phyloP scores from a whole-genome alignment of 2,113 vertebrate genomes.

The Corythaeola cristata region DNA sequence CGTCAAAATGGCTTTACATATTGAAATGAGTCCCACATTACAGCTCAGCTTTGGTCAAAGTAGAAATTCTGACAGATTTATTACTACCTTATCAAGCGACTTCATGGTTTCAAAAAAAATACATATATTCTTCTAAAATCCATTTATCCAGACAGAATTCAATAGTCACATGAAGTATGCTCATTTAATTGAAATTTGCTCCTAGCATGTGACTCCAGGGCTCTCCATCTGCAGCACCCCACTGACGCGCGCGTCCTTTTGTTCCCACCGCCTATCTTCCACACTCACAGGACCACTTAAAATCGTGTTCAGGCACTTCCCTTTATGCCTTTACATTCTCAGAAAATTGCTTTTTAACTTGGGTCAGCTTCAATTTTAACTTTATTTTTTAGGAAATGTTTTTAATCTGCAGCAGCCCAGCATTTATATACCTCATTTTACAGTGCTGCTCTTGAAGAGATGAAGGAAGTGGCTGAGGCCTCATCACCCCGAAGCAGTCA shows the following conservation, averaged over 20 bases:
- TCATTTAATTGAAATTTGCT: constrained; percentile 69
- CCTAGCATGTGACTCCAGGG: constrained; percentile 21
- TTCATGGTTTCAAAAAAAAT: constrained; percentile 58
- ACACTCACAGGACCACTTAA: constrained; percentile 53
- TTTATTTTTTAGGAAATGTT: constrained; percentile 58
- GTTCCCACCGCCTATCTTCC: constrained; percentile 20
- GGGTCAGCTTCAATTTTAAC: constrained; percentile 67
- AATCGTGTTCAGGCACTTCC: constrained; percentile 50
- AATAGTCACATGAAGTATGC: constrained; percentile 47
- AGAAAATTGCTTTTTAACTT: constrained; percentile 71
- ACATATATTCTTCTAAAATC: constrained; percentile 66
- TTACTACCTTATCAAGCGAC: constrained; percentile 65
- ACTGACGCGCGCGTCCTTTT: neutral
- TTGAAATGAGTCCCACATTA: constrained; percentile 64
- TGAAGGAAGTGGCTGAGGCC: neutral
- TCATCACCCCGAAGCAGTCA: neutral
- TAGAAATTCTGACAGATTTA: constrained; percentile 66
- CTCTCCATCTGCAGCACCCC: constrained; percentile 29
- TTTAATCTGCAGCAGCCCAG: constrained; percentile 50
- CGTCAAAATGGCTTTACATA: constrained; percentile 60
- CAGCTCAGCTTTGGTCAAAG: constrained; percentile 59
- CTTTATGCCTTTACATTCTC: constrained; percentile 58
- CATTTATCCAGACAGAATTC: constrained; percentile 67
- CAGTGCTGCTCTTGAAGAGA: neutral
- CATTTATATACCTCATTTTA: constrained; percentile 30